phyloP scores from a whole-genome alignment of 1,140 invertebrate genomes.

The Stegodyphus mimosarum region DNA sequence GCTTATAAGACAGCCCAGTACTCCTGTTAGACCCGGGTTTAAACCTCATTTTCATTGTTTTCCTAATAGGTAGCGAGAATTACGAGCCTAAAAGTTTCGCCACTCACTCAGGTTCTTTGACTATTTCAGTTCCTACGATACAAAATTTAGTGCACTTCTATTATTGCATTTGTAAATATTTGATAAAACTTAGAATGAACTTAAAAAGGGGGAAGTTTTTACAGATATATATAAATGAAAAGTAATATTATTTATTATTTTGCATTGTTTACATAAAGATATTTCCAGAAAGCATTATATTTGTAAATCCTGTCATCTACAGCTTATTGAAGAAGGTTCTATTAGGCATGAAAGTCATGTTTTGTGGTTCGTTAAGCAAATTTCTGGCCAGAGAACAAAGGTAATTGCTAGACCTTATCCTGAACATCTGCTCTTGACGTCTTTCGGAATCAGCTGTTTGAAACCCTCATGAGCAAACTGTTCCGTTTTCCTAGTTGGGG shows the following conservation, averaged over 20 bases:
- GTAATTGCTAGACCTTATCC: not conserved
- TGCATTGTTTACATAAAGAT: not conserved
- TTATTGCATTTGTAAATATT: not conserved
- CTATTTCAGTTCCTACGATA: not conserved
- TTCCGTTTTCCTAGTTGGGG: not conserved
- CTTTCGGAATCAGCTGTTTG: constrained; percentile 6
- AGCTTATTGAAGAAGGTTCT: not conserved
- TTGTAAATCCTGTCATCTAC: not conserved
- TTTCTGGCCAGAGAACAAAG: not conserved
- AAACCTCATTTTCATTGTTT: no score
- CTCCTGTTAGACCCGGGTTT: no score
- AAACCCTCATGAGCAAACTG: not conserved
- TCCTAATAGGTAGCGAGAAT: not conserved
- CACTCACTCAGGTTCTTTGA: not conserved
- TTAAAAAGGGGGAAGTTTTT: not conserved
- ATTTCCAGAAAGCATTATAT: not conserved
- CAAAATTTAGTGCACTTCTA: not conserved
- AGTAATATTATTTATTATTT: not conserved
- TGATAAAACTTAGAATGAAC: not conserved
- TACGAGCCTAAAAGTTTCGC: not conserved
- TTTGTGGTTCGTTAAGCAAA: constrained; percentile 5
- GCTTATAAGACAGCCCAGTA: no score
- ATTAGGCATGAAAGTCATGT: not conserved
- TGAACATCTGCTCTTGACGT: not conserved
- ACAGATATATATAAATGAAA: not conserved